These are phyloP conservation scores for Carassius auratus DNA, from an alignment of 2,113 vertebrate genomes.

Conservation along the genomic window DNA sequence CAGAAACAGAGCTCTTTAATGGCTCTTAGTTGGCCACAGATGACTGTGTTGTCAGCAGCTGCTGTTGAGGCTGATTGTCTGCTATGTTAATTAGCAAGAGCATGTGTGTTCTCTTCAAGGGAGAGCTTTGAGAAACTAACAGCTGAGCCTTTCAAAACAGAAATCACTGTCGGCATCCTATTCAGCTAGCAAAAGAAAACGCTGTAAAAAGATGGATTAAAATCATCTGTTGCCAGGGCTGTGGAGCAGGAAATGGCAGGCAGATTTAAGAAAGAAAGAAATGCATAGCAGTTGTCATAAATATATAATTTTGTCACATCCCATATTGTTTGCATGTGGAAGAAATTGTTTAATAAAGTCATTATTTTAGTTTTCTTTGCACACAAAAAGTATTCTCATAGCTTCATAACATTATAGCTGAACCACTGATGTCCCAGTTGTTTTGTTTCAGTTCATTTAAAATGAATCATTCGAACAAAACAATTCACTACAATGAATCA, in stretches of 20 bases:
- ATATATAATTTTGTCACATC: not conserved
- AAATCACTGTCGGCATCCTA: constrained; percentile 33
- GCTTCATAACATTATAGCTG: too few species aligned
- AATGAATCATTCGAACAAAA: not conserved
- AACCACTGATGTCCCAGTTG: not conserved
- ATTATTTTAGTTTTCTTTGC: too few species aligned
- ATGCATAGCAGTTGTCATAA: not conserved
- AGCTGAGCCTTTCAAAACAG: constrained; percentile 39
- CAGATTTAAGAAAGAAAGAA: constrained; percentile 7
- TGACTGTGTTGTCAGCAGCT: constrained; percentile 41
- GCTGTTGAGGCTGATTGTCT: constrained; percentile 44
- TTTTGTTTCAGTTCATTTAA: not conserved
- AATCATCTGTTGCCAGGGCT: constrained; percentile 51
- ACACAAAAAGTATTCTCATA: too few species aligned
- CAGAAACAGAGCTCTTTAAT: constrained; percentile 4
- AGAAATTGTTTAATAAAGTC: too few species aligned
- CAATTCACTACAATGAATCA: not conserved
- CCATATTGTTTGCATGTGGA: too few species aligned
- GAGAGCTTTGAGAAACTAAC: constrained; percentile 31
- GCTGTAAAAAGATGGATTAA: constrained; percentile 54
- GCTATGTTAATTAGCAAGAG: constrained; percentile 48
- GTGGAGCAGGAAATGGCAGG: constrained; percentile 29
- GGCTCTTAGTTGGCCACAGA: constrained; percentile 11
- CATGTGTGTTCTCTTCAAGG: constrained; percentile 19
- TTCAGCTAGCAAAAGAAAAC: constrained; percentile 55